phyloP scores from a whole-genome alignment of 2,113 vertebrate species.

The Pheucticus melanocephalus region DNA sequence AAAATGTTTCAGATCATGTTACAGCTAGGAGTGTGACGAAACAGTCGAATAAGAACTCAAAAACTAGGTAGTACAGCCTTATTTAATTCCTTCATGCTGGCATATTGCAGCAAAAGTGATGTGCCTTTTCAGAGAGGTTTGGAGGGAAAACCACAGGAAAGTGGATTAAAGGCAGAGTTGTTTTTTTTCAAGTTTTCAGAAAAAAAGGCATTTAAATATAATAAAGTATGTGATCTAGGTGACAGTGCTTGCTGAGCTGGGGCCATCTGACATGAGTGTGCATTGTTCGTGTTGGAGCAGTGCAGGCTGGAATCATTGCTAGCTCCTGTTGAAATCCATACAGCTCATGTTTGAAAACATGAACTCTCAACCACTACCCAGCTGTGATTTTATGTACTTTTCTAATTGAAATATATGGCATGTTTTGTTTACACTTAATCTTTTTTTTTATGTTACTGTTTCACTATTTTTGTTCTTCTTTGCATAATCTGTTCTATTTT shows the following conservation, averaged over 20 bases:
- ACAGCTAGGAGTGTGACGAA: neutral
- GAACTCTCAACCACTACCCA: neutral
- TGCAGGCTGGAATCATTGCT: neutral
- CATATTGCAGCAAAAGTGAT: neutral
- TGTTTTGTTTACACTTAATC: neutral
- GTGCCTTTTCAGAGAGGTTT: neutral
- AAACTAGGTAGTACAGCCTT: neutral
- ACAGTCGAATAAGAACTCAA: neutral
- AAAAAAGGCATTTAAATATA: neutral
- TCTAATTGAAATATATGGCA: neutral
- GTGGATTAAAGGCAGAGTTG: neutral
- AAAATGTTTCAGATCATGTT: neutral
- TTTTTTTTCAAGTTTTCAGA: neutral
- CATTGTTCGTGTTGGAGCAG: neutral
- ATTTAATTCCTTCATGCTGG: neutral
- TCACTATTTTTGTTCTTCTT: neutral
- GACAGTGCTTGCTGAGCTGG: neutral
- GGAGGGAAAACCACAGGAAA: neutral
- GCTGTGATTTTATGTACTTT: neutral
- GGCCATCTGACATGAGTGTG: neutral
- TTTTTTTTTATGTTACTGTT: neutral
- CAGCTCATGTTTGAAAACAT: accelerated
- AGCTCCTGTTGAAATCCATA: neutral
- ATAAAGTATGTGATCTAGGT: neutral
- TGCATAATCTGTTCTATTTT: neutral